Base-by-base conservation (phyloP, 2,797 vertebrate genomes). In the Platalea minor region DNA sequence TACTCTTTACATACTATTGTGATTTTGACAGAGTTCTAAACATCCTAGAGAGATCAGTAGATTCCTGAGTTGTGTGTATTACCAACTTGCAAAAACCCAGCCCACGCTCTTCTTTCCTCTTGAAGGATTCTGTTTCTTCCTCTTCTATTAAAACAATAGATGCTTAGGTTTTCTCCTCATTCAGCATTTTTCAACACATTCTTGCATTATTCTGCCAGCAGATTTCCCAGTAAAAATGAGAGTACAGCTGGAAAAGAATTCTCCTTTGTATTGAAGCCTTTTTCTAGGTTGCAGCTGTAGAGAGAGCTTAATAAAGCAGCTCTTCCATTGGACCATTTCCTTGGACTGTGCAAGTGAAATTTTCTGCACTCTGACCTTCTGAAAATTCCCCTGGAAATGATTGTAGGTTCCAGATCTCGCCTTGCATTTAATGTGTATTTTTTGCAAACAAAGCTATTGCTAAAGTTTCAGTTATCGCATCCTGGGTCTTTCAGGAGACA, bases 231-330 rank as follows among this genome's bases (percentile, higher is more conserved):
- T 53, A 45, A 92, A 81, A 88, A 69, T 43, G 45, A 39, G 16
- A 56, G 5, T 54, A 48, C 12, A 95, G 24, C 51, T 96, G 65
- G 76, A 73, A 69, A 75, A 78, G 39, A 63, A 1, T 25, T 84
- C 12, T 83, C 11, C 29, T 87, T 91, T 78, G 21, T 93, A 64
- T 21, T 50, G 65, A 76, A 88, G 57, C 21, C 16, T 82, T 91
- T 93, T 81, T 63, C 33, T 82, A 46, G 45, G 16, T 43, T 93
- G 76, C 57, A 87, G 83, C 74, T 91, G 51, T 65, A 75, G 61
- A 82, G 2, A 33, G 41, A 64, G 31, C 45, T 93, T 75, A 25
- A 65, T 72, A 88, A 88, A 84, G 33, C 67, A 69, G 9, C 17
- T 75, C 37, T 86, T 84, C 41, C n/a, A 29, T 35, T 72, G 85